Percentiles rank a stretch among this genome's conserved stretches.
Evolutionary conservation across 2,888 invertebrate genomes (phyloP).

Genomic region (Lobophora halterata): DNA sequence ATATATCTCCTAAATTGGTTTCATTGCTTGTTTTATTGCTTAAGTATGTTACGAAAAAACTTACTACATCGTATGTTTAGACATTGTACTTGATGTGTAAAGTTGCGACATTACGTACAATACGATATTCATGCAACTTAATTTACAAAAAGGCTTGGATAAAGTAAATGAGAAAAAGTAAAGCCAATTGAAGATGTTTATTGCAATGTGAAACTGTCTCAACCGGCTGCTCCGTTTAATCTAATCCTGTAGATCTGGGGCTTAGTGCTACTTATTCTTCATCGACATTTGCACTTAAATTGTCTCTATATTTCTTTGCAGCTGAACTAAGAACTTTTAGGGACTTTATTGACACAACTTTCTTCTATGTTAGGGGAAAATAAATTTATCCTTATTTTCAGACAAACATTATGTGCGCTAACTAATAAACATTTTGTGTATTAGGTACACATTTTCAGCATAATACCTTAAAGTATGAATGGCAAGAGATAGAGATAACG

Average conservation of each 20-base stretch:
- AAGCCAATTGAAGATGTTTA: constrained; percentile 8
- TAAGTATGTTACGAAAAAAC: neutral
- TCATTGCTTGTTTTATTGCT: constrained; percentile 6
- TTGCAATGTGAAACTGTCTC: constrained; percentile 18
- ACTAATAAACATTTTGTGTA: too few species aligned
- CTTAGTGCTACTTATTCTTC: constrained; percentile 13
- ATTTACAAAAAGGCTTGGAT: neutral
- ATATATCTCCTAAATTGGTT: constrained; percentile 10
- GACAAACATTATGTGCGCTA: too few species aligned
- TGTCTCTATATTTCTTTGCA: constrained; percentile 4
- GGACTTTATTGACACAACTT: too few species aligned
- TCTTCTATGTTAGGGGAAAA: too few species aligned
- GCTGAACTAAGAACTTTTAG: too few species aligned
- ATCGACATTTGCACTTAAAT: constrained; percentile 5
- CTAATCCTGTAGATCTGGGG: constrained; percentile 21
- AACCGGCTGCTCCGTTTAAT: constrained; percentile 20
- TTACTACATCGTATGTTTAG: neutral
- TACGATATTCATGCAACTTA: too few species aligned
- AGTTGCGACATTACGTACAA: too few species aligned
- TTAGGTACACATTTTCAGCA: too few species aligned
- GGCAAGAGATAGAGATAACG: too few species aligned
- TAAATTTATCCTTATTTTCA: too few species aligned
- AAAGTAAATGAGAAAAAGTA: constrained; percentile 1
- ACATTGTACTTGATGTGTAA: neutral
- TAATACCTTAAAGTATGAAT: too few species aligned